These are phyloP conservation scores for Toxotes lorentzi DNA, from an alignment of 2,797 vertebrate species.

Conservation along the genomic window DNA sequence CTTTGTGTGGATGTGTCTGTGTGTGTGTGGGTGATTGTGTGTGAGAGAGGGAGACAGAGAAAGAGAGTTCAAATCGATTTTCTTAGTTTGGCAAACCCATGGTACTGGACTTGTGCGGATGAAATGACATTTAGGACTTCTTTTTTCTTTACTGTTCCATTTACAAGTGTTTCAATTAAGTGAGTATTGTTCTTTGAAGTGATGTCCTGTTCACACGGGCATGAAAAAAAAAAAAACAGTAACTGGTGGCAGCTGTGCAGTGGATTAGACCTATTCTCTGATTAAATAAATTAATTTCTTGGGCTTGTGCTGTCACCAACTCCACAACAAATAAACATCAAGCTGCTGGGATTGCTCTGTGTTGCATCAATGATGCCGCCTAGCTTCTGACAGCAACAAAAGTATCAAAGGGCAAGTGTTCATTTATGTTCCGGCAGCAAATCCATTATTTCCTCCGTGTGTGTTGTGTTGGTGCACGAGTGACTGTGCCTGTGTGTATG, in stretches of 20 bases:
- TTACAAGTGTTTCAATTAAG: constrained; percentile 80
- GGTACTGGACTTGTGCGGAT: constrained; percentile 51
- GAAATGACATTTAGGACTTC: constrained; percentile 76
- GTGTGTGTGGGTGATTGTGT: constrained; percentile 16
- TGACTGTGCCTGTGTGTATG: neutral
- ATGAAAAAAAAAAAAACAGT: constrained; percentile 66
- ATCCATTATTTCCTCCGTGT: constrained; percentile 60
- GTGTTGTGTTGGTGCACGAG: constrained; percentile 33
- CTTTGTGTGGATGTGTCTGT: constrained; percentile 38
- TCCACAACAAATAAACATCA: constrained; percentile 73
- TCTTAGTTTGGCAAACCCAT: constrained; percentile 73
- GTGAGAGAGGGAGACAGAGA: constrained; percentile 14
- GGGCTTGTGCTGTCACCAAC: constrained; percentile 66
- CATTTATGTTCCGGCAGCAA: constrained; percentile 69
- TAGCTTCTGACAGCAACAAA: constrained; percentile 70
- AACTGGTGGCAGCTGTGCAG: constrained; percentile 44
- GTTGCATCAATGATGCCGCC: constrained; percentile 76
- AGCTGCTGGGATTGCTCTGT: constrained; percentile 70
- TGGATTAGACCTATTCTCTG: constrained; percentile 63
- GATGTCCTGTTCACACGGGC: constrained; percentile 51
- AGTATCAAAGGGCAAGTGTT: constrained; percentile 77
- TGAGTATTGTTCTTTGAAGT: constrained; percentile 67
- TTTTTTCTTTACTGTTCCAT: constrained; percentile 66
- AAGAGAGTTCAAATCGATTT: constrained; percentile 73
- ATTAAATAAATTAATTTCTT: constrained; percentile 70